Evolutionary conservation across 2,888 invertebrate species (phyloP).

Genomic region (Epinotia demarniana): DNA sequence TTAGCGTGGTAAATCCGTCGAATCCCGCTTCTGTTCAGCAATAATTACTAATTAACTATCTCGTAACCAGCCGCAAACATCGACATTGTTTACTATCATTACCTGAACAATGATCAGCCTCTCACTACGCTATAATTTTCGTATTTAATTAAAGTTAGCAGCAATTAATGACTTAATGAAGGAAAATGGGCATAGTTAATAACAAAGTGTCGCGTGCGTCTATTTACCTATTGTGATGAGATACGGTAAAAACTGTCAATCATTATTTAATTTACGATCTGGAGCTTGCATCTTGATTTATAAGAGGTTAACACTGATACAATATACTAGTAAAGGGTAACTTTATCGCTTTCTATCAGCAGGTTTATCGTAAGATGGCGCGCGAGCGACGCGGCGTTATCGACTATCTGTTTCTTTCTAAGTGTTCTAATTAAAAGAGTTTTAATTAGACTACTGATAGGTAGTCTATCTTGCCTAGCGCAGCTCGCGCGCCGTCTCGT

Average conservation of each 20-base stretch:
- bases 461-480: too few species aligned
- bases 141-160: conserved; percentile 16
- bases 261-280: conserved; percentile 15
- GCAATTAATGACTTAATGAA: conserved; percentile 18
- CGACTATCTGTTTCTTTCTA: too few species aligned
- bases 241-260: conserved; percentile 32
- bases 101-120: conserved; percentile 23
- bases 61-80: conserved; percentile 17
- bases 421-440: too few species aligned
- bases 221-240: conserved; percentile 35
- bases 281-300: background rate
- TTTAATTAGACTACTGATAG: too few species aligned
- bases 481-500: too few species aligned
- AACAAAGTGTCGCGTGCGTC: conserved; percentile 14
- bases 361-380: too few species aligned
- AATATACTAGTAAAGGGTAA: background rate
- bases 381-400: too few species aligned
- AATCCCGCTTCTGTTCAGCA: background rate
- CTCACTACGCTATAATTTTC: conserved; percentile 21
- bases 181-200: background rate
- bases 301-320: background rate
- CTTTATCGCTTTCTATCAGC: background rate
- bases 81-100: conserved; percentile 21
- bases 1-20: conserved; percentile 2
- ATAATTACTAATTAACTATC: conserved; percentile 19